A percentile compares a stretch with the other conserved stretches of the same genome.
Conservation (phyloP, 2,888 invertebrate genomes). For the Spodoptera exigua region DNA sequence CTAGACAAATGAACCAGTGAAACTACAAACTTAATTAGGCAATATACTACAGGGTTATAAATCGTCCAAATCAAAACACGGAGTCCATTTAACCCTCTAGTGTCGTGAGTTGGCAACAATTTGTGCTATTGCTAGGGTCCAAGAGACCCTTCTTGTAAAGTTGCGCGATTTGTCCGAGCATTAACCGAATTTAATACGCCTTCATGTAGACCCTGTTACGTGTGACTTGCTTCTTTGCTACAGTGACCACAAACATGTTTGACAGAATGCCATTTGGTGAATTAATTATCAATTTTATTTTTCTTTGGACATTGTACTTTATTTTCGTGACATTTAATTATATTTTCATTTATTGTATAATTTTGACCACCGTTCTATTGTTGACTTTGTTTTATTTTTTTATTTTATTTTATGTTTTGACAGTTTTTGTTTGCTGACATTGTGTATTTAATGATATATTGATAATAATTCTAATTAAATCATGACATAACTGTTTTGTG, state of each 20-base stretch:
- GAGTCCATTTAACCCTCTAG: constrained; percentile 68
- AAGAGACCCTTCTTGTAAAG: constrained; percentile 73
- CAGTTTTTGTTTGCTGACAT: too few species aligned
- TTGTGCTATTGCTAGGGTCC: constrained; percentile 64
- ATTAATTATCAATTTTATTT: too few species aligned
- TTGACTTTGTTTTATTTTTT: too few species aligned
- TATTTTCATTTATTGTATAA: too few species aligned
- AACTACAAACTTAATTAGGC: not conserved
- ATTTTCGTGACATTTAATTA: too few species aligned
- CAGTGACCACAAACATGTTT: constrained; percentile 54
- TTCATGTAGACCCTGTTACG: constrained; percentile 66
- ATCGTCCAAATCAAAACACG: constrained; percentile 63
- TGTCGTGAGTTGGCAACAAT: constrained; percentile 63
- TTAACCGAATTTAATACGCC: constrained; percentile 79
- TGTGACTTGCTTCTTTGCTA: constrained; percentile 66
- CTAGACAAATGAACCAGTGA: too few species aligned
- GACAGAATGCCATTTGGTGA: not conserved
- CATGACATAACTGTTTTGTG: too few species aligned
- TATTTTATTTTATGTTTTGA: too few species aligned
- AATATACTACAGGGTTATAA: constrained; percentile 45
- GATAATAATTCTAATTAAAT: too few species aligned
- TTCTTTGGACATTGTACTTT: too few species aligned
- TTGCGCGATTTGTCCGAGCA: constrained; percentile 77
- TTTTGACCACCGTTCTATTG: too few species aligned
- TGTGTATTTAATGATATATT: too few species aligned